Evolutionary conservation across 2,888 invertebrate genomes (phyloP), one percentile per base, ranked within the genome.

Genomic region (Cremastinae sp.): DNA sequence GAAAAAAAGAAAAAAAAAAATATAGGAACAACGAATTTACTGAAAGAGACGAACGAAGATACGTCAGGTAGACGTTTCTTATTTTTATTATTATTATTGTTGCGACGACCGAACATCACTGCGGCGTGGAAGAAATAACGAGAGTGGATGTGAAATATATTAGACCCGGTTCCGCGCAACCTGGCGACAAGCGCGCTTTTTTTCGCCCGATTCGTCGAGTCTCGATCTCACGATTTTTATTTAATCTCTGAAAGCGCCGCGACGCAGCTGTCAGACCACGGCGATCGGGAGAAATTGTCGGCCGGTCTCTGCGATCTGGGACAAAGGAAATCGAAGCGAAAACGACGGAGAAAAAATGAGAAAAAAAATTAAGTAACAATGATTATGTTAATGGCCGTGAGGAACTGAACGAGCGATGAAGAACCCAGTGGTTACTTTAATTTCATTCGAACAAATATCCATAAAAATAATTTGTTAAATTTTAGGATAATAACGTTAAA

Each of bases 11-110:
- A 18, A 56, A 59, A 59, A 76, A 58, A 66, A 73, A 59, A n/a
- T n/a, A n/a, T n/a, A n/a, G n/a, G n/a, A n/a, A 56, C 51, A 34
- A 76, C 76, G 73, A 73, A 73, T 69, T 73, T 73, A 70, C 76
- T 69, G 73, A 59, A 72, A 68, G 73, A 53, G 28, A 18, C 34
- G 20, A 22, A 16, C 22, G 72, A 68, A 58, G 66, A 28, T 28
- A 28, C 5, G 64, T 41, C 73, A 73, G 53, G 76, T 73, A 69
- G 66, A 73, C 43, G 64, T 59, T 69, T 59, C 12, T 61, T 65
- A 53, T 66, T 72, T 65, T 68, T 64, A 64, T 69, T n/a, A 41
- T 68, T 56, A 49, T 34, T 51, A 41, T 41, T 41, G 69, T 64
- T 62, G 64, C 56, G 45, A 65, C 16, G 45, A 34, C 65, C 22